Conservation (phyloP, 2,113 vertebrate species). For the Deroptyus accipitrinus region DNA sequence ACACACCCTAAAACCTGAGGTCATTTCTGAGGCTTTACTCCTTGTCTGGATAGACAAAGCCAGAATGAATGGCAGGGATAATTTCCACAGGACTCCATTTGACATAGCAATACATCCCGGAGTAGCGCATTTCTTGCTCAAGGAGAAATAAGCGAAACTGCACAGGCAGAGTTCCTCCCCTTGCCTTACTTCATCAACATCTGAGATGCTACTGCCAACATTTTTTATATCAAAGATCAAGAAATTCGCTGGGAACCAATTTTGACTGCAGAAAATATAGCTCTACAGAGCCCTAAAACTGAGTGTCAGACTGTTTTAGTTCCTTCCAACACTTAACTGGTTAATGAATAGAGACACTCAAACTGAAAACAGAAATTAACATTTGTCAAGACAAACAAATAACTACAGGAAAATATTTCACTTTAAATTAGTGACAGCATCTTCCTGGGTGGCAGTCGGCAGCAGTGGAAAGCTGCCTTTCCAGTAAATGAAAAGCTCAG, state of each 20-base stretch:
- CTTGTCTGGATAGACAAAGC: not conserved
- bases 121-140: not conserved
- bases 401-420: not conserved
- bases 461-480: not conserved
- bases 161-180: accelerated
- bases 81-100: not conserved
- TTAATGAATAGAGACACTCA: not conserved
- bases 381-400: not conserved
- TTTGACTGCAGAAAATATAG: not conserved
- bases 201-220: not conserved
- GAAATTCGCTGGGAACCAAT: not conserved
- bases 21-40: not conserved
- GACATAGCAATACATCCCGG: not conserved
- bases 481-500: not conserved
- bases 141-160: not conserved
- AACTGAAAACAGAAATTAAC: not conserved
- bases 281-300: not conserved
- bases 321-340: not conserved
- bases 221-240: not conserved
- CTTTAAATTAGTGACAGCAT: not conserved
- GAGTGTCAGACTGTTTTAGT: not conserved
- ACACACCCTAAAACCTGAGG: not conserved
- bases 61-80: not conserved
- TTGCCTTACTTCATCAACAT: not conserved
- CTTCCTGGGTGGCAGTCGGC: not conserved